Evolutionary conservation across 2,113 vertebrate genomes (phyloP).

Genomic region (Copsychus sechellarum): DNA sequence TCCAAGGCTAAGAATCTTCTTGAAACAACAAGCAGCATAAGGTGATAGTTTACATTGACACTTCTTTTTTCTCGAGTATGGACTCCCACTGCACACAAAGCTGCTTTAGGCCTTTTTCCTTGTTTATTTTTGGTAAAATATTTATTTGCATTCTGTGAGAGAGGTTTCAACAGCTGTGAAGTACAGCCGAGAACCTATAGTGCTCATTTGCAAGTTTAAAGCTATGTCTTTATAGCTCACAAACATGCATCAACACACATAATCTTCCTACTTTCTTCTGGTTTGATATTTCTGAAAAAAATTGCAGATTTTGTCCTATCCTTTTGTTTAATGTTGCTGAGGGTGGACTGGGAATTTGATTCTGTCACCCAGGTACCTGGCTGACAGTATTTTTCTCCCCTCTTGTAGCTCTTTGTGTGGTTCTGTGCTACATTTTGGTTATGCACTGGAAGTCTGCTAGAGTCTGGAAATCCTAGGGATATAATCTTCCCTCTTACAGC

Average conservation of each 20-base stretch:
- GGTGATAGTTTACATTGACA: neutral
- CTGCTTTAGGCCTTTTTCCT: slow-evolving; percentile 1
- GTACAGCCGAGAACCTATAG: neutral
- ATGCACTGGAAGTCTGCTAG: neutral
- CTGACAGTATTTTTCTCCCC: neutral
- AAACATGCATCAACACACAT: accelerated
- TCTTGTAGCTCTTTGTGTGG: neutral
- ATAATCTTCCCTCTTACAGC: neutral
- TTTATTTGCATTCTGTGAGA: slow-evolving; percentile 2
- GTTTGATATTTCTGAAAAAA: neutral
- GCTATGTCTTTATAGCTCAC: neutral
- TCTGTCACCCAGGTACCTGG: neutral
- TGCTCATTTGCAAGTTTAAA: neutral
- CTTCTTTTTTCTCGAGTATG: neutral
- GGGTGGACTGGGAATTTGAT: neutral
- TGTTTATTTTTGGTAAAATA: neutral
- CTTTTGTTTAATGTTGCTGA: neutral
- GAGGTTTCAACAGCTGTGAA: slow-evolving; percentile 17
- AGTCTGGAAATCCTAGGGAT: neutral
- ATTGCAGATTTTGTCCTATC: neutral
- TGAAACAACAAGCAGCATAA: neutral
- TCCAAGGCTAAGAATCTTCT: neutral
- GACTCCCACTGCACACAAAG: neutral
- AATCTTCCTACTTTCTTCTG: neutral
- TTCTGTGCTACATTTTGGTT: neutral